Base-by-base conservation (phyloP, 2,797 vertebrate genomes). In the Ispidina lecontei region DNA sequence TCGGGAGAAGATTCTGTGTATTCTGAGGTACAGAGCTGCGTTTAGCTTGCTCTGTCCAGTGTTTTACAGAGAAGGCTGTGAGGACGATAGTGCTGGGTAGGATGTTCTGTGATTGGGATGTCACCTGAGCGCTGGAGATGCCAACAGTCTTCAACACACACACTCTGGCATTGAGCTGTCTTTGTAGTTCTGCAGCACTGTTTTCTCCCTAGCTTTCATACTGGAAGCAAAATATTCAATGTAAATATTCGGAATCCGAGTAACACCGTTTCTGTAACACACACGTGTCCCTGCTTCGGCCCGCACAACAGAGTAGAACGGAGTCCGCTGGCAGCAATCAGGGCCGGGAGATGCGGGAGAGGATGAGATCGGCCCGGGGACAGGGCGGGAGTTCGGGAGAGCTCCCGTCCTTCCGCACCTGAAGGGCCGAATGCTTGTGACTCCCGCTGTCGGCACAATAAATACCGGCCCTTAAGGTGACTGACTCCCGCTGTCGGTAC, bases 361-460 rank as follows among this genome's bases (percentile, higher is more conserved):
- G 21, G 9, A 54, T 22, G 19, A 25, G 47, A 14, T 25, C 23
- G 47, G 43, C 10, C 33, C 6, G 17, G 26, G 43, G 62, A 7
- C 47, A 3, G 0, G 28, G 22, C 37, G 44, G 8, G 19, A 2
- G 6, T 3, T 18, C 10, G 1, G 39, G 1, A 4, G 21, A 3
- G 43, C 19, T 31, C 16, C 29, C 18, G 14, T 9, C n/a, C 9
- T 22, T 37, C 0, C 29, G 55, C 55, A 49, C 9, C 2, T 11
- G 10, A 17, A 58, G 29, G 12, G 6, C 35, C 0, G 62, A 10
- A 29, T 7, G 17, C 29, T 10, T 10, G 37, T 33, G 41, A 6
- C 58, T 31, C 22, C 5, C 20, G 58, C 43, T 9, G 47, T 1
- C 3, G 41, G 64, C 10, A 33, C 7, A 35, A 35, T 35, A 35